Percentiles rank a stretch among this genome's conserved stretches.
phyloP scores from a whole-genome alignment of 2,797 vertebrate species.

The Eurystomus glaucurus region DNA sequence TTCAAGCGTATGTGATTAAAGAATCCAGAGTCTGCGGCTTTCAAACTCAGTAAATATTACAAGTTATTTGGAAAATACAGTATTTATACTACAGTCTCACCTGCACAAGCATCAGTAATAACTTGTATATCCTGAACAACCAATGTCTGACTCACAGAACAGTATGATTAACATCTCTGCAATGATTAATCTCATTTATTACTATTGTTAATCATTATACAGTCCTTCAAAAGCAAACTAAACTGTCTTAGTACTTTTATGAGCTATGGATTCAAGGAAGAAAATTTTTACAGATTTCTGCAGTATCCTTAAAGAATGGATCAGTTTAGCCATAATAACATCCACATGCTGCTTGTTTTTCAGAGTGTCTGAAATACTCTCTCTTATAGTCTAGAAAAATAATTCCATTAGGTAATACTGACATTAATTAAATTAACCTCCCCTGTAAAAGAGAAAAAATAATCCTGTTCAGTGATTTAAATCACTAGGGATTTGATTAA shows the following conservation, averaged over 20 bases:
- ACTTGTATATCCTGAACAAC: background rate
- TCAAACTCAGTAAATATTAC: background rate
- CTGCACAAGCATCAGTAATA: background rate
- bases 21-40: background rate
- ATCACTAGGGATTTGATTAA: slow-evolving; percentile 68
- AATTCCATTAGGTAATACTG: slow-evolving; percentile 71
- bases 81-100: background rate
- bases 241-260: background rate
- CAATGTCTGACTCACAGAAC: background rate
- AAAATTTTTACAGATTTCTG: background rate
- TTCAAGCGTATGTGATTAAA: background rate
- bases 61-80: background rate
- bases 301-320: background rate
- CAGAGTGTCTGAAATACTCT: slow-evolving; percentile 69
- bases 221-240: background rate
- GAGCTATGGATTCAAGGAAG: background rate
- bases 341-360: slow-evolving; percentile 52
- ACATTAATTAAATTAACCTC: slow-evolving; percentile 79
- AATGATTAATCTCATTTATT: background rate
- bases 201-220: background rate
- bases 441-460: slow-evolving; percentile 39
- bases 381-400: slow-evolving; percentile 56
- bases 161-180: background rate
- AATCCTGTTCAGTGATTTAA: slow-evolving; percentile 62
- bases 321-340: slow-evolving; percentile 27